Percentiles rank a stretch among this genome's conserved stretches.
phyloP scores from a whole-genome alignment of 2,113 vertebrate species.

The Tetrao urogallus region DNA sequence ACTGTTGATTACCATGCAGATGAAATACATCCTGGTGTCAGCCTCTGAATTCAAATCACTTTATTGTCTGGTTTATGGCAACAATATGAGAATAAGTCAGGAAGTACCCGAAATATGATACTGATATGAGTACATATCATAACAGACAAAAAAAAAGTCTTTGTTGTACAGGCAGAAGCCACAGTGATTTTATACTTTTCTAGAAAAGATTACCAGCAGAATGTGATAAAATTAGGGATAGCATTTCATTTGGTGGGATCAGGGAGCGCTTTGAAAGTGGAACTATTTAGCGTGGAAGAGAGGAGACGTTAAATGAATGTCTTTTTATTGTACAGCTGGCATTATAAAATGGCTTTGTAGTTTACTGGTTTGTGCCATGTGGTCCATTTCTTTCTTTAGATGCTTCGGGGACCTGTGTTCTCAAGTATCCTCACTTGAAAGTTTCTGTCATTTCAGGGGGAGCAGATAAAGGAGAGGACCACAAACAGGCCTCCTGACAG shows the following conservation, averaged over 20 bases:
- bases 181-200: neutral
- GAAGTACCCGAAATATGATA: neutral
- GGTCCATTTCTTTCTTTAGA: neutral
- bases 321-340: neutral
- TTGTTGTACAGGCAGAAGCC: neutral
- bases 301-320: neutral
- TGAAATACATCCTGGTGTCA: constrained; percentile 31
- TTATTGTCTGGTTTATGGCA: constrained; percentile 22
- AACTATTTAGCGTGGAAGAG: neutral
- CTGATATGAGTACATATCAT: rapidly evolving
- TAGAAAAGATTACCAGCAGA: neutral
- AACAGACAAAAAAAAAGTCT: neutral
- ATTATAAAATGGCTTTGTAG: constrained; percentile 30
- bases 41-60: constrained; percentile 31
- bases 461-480: neutral
- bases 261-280: constrained; percentile 20
- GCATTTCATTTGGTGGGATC: neutral
- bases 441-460: neutral
- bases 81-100: constrained; percentile 45
- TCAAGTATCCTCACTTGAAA: neutral
- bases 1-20: neutral
- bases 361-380: constrained; percentile 1
- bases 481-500: neutral
- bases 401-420: neutral
- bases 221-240: neutral